A percentile compares a stretch with the other conserved stretches of the same genome.
These are phyloP conservation scores for Steinernema khuongi DNA, from an alignment of 1,140 invertebrate species.

Conservation along the genomic window DNA sequence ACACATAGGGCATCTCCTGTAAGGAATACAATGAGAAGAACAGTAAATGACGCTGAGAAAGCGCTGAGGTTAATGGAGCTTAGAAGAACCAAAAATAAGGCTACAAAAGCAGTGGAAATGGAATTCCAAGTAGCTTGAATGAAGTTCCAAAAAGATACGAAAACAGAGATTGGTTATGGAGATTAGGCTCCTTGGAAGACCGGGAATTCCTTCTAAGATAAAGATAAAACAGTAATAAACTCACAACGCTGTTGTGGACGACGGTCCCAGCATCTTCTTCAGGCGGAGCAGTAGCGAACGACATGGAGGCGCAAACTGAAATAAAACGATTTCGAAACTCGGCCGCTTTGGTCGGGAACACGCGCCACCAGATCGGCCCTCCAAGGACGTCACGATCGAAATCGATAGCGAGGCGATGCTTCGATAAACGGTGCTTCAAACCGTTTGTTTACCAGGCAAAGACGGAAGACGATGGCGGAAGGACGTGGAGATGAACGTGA, in stretches of 20 bases:
- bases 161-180: conserved; percentile 17
- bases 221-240: background rate
- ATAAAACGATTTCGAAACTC: background rate
- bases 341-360: too few relatives aligned
- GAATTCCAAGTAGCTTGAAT: background rate
- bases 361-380: background rate
- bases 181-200: background rate
- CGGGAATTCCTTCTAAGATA: background rate
- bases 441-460: background rate
- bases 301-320: conserved; percentile 11
- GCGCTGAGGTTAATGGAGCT: background rate
- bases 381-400: background rate
- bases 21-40: too few relatives aligned
- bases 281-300: conserved; percentile 12
- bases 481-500: background rate
- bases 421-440: too few relatives aligned
- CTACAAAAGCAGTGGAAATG: background rate
- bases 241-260: background rate
- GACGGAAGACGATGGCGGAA: background rate
- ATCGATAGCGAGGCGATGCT: too few relatives aligned
- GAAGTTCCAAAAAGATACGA: background rate
- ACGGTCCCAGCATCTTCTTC: conserved; percentile 16
- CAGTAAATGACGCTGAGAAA: too few relatives aligned
- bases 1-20: conserved; percentile 35
- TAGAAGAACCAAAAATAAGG: background rate